Conservation (phyloP, 1,140 invertebrate genomes). For the Dinothrombium tinctorium region DNA sequence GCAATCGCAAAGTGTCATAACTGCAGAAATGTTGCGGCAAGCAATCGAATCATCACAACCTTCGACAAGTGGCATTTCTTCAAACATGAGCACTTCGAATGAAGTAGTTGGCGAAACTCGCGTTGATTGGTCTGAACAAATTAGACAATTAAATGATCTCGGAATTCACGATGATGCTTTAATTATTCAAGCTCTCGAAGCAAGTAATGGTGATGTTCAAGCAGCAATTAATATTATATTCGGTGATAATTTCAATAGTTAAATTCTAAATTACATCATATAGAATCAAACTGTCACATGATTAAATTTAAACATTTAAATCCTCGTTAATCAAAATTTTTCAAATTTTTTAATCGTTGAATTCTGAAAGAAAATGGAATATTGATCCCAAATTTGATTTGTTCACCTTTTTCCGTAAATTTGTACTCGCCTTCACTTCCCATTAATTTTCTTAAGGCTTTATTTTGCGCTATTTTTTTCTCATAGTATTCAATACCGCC, state of each 20-base stretch:
- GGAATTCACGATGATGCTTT: conserved; percentile 26
- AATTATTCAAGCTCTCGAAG: conserved; percentile 23
- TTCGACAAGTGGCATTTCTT: neutral
- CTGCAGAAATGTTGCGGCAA: neutral
- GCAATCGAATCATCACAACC: neutral
- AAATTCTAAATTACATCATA: neutral
- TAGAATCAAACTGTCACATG: no score
- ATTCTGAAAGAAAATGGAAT: no score
- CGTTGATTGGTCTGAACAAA: conserved; percentile 13
- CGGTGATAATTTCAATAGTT: conserved; percentile 14
- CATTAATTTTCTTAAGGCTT: no score
- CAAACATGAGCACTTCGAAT: neutral
- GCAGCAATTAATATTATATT: conserved; percentile 26
- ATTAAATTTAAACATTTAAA: no score
- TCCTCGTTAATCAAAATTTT: no score
- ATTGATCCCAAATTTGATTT: no score
- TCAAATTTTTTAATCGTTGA: no score
- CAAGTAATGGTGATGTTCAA: conserved; percentile 25
- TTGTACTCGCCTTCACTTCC: no score
- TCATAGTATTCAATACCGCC: no score
- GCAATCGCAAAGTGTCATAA: no score
- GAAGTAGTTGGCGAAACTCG: neutral
- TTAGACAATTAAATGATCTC: conserved; percentile 26
- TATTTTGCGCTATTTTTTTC: no score
- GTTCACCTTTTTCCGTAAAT: no score